A percentile compares a stretch with the other conserved stretches of the same genome.
phyloP scores from a whole-genome alignment of 2,888 invertebrate genomes.

The Trileptium ribeirensis region DNA sequence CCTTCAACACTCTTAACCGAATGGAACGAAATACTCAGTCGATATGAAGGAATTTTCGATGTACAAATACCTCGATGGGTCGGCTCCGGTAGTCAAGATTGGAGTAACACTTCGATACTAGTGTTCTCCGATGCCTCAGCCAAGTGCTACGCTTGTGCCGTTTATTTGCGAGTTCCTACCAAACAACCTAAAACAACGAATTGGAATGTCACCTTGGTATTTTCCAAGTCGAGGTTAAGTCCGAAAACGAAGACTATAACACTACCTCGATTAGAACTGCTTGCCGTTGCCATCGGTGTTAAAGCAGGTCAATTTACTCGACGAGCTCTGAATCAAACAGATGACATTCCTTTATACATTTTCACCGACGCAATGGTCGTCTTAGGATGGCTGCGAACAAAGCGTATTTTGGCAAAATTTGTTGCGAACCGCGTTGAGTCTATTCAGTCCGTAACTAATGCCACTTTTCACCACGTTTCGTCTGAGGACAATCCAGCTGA shows the following conservation, averaged over 20 bases:
- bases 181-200: not conserved
- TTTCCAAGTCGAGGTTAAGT: not conserved
- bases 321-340: too few relatives aligned
- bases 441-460: too few relatives aligned
- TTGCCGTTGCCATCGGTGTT: not conserved
- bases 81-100: not conserved
- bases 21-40: not conserved
- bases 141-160: conserved; percentile 34
- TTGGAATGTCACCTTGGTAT: not conserved
- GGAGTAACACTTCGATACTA: conserved; percentile 15
- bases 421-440: conserved; percentile 39
- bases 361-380: conserved; percentile 31
- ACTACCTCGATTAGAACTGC: not conserved
- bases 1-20: not conserved
- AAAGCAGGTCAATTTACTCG: not conserved
- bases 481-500: too few relatives aligned
- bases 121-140: conserved; percentile 39
- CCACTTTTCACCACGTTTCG: too few relatives aligned
- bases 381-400: conserved; percentile 34
- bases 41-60: too few relatives aligned
- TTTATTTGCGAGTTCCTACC: conserved; percentile 30
- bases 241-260: not conserved
- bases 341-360: conserved; percentile 6
- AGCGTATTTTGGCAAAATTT: conserved; percentile 26
- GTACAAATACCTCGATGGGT: not conserved